Conservation (phyloP, 2,888 invertebrate species). For the Digitonthophagus gazella region DNA sequence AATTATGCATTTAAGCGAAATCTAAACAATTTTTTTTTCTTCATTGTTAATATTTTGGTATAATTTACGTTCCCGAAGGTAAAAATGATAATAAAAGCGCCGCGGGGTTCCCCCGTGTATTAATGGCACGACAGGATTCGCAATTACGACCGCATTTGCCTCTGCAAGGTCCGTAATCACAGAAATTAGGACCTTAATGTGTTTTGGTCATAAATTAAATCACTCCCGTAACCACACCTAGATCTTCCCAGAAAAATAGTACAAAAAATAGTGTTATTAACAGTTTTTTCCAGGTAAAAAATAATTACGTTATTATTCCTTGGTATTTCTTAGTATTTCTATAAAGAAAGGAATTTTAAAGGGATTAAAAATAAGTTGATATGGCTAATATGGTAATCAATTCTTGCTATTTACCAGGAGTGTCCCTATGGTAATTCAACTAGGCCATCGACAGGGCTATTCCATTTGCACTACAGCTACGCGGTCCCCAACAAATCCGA, state of each 20-base stretch:
- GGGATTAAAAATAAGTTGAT: no score
- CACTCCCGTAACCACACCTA: background rate
- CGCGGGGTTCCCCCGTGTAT: background rate
- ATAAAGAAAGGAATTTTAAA: no score
- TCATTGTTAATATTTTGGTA: background rate
- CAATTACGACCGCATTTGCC: background rate
- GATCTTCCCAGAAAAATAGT: background rate
- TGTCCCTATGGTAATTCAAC: conserved; percentile 8
- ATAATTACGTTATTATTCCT: background rate
- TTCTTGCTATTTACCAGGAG: background rate
- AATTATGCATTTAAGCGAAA: no score
- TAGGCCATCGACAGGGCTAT: conserved; percentile 4
- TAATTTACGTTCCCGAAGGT: background rate
- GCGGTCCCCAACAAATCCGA: conserved; percentile 7
- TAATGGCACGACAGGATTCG: background rate
- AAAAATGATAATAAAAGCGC: background rate
- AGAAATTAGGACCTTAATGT: background rate
- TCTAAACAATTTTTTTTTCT: background rate
- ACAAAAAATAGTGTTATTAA: background rate
- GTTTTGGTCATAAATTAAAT: background rate
- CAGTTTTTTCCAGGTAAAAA: background rate
- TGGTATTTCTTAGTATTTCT: no score
- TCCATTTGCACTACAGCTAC: conserved; percentile 3
- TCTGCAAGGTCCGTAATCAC: background rate
- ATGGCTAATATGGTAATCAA: no score